Percentiles rank a stretch among this genome's conserved stretches.
Evolutionary conservation across 2,797 vertebrate species (phyloP).

Genomic region (Euphonia xanthogaster): DNA sequence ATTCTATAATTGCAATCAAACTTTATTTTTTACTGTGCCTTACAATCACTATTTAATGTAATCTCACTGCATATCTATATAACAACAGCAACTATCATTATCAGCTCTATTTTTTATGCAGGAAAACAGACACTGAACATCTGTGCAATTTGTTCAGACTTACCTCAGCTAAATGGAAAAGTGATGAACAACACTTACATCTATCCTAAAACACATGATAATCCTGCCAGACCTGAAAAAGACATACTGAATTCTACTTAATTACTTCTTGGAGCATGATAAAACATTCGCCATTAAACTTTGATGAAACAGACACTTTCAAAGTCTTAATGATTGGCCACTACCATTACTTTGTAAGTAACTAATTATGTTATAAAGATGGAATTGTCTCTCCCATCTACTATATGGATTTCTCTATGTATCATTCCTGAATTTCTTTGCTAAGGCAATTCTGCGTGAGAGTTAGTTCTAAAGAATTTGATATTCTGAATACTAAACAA

Average conservation of each 20-base stretch:
- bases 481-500: not conserved
- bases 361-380: not conserved
- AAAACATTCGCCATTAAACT: conserved; percentile 18
- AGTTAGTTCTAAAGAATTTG: not conserved
- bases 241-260: conserved; percentile 29
- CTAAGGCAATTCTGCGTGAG: not conserved
- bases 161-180: conserved; percentile 21
- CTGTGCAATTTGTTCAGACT: conserved; percentile 34
- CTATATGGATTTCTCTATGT: not conserved
- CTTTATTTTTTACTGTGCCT: not conserved
- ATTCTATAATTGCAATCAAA: not conserved
- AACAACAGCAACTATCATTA: not conserved
- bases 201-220: not conserved
- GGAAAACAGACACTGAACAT: conserved; percentile 22
- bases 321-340: conserved; percentile 14
- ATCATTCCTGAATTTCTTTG: not conserved
- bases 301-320: not conserved
- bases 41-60: not conserved
- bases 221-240: conserved; percentile 5
- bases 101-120: not conserved
- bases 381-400: not conserved
- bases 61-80: not conserved
- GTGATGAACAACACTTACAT: conserved; percentile 19
- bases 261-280: conserved; percentile 35
- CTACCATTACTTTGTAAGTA: conserved; percentile 1